A percentile compares a stretch with the other conserved stretches of the same genome.
These are phyloP conservation scores for Drosophila mayri DNA, from an alignment of 1,140 invertebrate genomes.

Conservation along the genomic window DNA sequence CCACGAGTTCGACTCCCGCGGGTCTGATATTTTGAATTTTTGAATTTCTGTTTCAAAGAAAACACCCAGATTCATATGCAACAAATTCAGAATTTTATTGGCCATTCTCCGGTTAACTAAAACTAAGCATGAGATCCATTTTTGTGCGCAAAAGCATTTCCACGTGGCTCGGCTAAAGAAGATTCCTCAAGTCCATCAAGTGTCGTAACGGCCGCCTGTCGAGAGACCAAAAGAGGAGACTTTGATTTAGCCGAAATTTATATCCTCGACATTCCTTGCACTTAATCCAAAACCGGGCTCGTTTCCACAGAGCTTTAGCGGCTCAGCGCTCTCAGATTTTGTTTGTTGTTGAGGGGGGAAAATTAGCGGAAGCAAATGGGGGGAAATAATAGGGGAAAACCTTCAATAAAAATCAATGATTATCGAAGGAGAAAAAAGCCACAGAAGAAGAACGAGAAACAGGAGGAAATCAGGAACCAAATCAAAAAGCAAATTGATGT, in stretches of 20 bases:
- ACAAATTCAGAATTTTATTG: conserved; percentile 67
- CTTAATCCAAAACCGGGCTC: conserved; percentile 44
- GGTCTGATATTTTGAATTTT: background rate
- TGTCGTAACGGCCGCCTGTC: conserved; percentile 52
- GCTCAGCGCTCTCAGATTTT: background rate
- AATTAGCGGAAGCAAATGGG: conserved; percentile 6
- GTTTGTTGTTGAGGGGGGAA: conserved; percentile 14
- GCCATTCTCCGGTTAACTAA: conserved; percentile 39
- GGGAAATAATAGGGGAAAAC: background rate
- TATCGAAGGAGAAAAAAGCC: conserved; percentile 37
- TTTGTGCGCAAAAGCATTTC: conserved; percentile 21
- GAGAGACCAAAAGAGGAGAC: conserved; percentile 40
- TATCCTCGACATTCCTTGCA: conserved; percentile 4
- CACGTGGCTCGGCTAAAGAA: conserved; percentile 18
- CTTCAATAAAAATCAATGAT: conserved; percentile 35
- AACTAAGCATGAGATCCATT: conserved; percentile 75
- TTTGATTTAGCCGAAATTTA: conserved; percentile 41
- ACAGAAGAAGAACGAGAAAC: conserved; percentile 30
- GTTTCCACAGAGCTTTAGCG: conserved; percentile 45
- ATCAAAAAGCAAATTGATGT: conserved; percentile 58
- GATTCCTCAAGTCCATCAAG: conserved; percentile 50
- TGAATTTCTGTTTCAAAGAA: background rate
- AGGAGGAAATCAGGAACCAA: conserved; percentile 31
- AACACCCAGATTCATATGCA: conserved; percentile 27
- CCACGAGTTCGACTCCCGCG: no score